These are phyloP conservation scores for Sceliomorpha sp. DNA, from an alignment of 2,888 invertebrate species.

Conservation along the genomic window DNA sequence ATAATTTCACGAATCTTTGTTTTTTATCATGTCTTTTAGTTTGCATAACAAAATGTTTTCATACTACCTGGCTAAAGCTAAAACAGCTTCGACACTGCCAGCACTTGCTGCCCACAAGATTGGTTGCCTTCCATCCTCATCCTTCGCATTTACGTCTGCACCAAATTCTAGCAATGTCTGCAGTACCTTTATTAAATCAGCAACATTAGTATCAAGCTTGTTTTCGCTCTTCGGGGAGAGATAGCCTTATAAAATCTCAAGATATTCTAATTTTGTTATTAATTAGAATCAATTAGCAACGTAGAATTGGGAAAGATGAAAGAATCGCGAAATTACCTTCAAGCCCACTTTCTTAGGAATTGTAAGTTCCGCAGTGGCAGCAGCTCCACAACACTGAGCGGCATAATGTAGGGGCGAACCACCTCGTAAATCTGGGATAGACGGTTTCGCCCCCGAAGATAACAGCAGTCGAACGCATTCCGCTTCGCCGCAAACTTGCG, in stretches of 20 bases:
- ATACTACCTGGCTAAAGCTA: conserved; percentile 87
- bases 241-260: too few relatives aligned
- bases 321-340: conserved; percentile 80
- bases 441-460: conserved; percentile 92
- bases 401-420: conserved; percentile 98
- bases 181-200: too few relatives aligned
- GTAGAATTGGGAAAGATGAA: too few relatives aligned
- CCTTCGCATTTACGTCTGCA: conserved; percentile 91
- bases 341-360: conserved; percentile 84
- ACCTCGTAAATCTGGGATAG: conserved; percentile 94
- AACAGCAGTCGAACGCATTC: conserved; percentile 92
- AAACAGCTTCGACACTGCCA: conserved; percentile 94
- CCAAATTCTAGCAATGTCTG: conserved; percentile 88
- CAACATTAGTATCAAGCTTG: too few relatives aligned
- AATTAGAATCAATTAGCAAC: too few relatives aligned
- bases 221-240: too few relatives aligned
- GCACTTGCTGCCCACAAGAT: conserved; percentile 98
- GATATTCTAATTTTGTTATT: too few relatives aligned
- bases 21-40: too few relatives aligned
- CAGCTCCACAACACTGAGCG: conserved; percentile 96
- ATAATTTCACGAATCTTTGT: too few relatives aligned
- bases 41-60: conserved; percentile 3
- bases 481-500: conserved; percentile 93
- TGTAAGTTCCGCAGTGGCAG: conserved; percentile 81
- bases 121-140: conserved; percentile 96